These are phyloP conservation scores for Madoqua kirkii DNA, from an alignment of 2,113 vertebrate species.

Conservation along the genomic window DNA sequence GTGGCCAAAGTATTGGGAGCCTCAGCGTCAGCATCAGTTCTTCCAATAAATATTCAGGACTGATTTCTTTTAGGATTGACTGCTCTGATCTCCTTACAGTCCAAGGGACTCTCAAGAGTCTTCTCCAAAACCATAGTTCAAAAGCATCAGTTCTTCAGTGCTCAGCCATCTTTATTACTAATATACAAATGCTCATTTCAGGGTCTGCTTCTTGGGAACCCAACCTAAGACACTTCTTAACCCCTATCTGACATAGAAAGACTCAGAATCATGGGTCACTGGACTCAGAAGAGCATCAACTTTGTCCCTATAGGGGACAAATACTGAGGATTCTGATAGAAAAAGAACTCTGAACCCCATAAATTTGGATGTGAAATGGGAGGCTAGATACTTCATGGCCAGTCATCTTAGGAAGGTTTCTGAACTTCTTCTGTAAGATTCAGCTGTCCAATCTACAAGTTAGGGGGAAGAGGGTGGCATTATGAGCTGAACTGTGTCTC, in stretches of 20 bases:
- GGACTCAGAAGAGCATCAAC: not conserved
- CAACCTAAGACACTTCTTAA: not conserved
- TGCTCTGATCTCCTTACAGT: not conserved
- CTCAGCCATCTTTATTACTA: not conserved
- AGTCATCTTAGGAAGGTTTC: not conserved
- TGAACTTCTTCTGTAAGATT: not conserved
- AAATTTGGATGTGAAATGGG: not conserved
- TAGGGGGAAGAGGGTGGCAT: not conserved
- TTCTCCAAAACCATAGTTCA: not conserved
- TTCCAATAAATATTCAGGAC: not conserved
- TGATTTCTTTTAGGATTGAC: not conserved
- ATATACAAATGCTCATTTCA: not conserved
- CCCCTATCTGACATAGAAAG: not conserved
- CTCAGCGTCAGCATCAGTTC: fast-evolving
- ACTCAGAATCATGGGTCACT: not conserved
- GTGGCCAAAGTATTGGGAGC: not conserved
- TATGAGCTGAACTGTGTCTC: not conserved
- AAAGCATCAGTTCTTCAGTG: not conserved
- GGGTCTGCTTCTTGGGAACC: not conserved
- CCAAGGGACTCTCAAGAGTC: not conserved
- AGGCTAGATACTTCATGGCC: not conserved
- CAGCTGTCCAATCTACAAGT: not conserved
- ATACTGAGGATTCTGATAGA: not conserved
- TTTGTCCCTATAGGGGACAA: not conserved
- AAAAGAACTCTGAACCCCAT: not conserved